phyloP scores from a whole-genome alignment of 2,113 vertebrate species.

The Alaudala cheleensis region DNA sequence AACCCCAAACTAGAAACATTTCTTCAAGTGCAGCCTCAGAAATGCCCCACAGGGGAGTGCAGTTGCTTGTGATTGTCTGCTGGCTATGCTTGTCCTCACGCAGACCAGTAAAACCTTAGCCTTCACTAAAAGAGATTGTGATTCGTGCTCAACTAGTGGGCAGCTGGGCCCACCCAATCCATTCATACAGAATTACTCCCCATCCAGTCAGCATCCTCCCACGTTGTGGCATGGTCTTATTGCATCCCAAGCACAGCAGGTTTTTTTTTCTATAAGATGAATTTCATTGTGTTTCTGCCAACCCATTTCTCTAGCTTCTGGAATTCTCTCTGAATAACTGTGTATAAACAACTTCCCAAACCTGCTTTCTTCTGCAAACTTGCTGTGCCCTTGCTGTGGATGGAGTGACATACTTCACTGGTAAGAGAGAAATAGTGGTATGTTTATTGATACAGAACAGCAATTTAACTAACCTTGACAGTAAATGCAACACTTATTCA shows the following conservation, averaged over 20 bases:
- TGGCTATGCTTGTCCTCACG: background rate
- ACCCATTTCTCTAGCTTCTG: background rate
- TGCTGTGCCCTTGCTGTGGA: background rate
- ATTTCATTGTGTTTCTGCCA: background rate
- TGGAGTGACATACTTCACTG: background rate
- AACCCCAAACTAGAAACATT: background rate
- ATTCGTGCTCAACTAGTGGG: background rate
- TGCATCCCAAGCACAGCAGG: background rate
- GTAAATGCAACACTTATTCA: background rate
- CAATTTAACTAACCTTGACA: background rate
- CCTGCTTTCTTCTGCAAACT: background rate
- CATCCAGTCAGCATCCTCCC: background rate
- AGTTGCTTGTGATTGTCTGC: fast-evolving
- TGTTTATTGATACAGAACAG: background rate
- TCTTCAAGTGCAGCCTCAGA: background rate
- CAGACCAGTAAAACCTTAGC: background rate
- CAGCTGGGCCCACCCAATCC: background rate
- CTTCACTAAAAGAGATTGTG: background rate
- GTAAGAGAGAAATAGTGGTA: background rate
- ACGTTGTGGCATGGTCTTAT: background rate
- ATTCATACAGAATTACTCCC: background rate
- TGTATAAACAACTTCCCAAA: background rate
- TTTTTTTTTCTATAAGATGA: background rate
- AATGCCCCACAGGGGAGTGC: background rate
- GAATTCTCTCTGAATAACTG: background rate